Conservation (phyloP, 2,888 invertebrate species). For the Limnephilus rhombicus region DNA sequence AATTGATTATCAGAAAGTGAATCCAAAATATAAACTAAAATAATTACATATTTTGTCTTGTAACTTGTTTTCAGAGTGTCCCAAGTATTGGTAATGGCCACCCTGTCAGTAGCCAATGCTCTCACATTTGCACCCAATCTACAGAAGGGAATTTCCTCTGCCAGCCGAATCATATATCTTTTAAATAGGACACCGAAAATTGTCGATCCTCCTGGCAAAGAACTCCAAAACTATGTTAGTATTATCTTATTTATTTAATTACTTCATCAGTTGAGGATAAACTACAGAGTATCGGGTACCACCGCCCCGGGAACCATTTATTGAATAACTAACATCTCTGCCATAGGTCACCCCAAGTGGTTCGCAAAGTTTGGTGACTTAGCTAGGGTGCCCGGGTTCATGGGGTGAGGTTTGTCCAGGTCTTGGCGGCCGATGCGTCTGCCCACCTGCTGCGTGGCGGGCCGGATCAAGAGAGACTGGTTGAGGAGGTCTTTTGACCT, state of each 20-base stretch:
- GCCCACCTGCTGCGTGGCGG: too few relatives aligned
- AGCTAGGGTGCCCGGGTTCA: too few relatives aligned
- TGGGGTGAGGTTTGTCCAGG: too few relatives aligned
- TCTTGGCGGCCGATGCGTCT: too few relatives aligned
- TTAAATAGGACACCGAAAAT: slow-evolving; percentile 81
- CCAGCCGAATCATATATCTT: slow-evolving; percentile 82
- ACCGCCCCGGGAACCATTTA: too few relatives aligned
- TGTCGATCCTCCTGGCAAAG: slow-evolving; percentile 71
- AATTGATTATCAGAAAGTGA: not conserved
- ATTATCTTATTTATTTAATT: not conserved
- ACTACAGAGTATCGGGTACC: too few relatives aligned
- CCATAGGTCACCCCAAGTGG: too few relatives aligned
- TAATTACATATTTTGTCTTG: not conserved
- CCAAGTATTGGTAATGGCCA: slow-evolving; percentile 84
- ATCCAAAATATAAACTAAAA: not conserved
- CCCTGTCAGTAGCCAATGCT: slow-evolving; percentile 83
- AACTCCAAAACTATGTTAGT: slow-evolving; percentile 34
- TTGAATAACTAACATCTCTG: too few relatives aligned
- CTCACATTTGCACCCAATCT: slow-evolving; percentile 89
- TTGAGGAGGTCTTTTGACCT: too few relatives aligned
- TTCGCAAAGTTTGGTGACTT: too few relatives aligned
- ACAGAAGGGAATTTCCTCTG: slow-evolving; percentile 87
- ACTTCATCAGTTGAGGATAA: not conserved
- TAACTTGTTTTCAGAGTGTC: slow-evolving; percentile 78
- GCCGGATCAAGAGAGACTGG: too few relatives aligned